A percentile compares a stretch with the other conserved stretches of the same genome.
These are phyloP conservation scores for Noctua janthina DNA, from an alignment of 2,888 invertebrate genomes.

Conservation along the genomic window DNA sequence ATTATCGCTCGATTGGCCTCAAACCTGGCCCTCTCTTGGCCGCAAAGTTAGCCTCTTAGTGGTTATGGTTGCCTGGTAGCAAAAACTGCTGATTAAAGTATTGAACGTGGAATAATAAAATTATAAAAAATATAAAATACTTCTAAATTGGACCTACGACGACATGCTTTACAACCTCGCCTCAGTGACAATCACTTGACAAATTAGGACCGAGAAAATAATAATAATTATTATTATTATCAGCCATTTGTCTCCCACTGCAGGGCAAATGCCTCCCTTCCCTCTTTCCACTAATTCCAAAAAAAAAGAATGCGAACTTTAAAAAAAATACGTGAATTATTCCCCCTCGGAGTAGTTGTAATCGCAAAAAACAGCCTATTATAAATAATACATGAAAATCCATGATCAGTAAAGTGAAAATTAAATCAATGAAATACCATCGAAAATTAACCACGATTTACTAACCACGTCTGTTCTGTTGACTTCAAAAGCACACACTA, in stretches of 20 bases:
- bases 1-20: neutral
- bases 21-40: neutral
- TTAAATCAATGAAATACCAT: neutral
- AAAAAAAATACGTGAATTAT: neutral
- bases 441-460: neutral
- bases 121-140: neutral
- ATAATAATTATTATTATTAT: no score
- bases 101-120: neutral
- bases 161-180: neutral
- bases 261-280: no score
- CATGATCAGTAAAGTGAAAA: neutral
- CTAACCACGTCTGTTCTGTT: neutral
- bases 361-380: neutral
- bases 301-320: no score
- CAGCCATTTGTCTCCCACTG: no score
- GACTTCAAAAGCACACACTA: constrained; percentile 21
- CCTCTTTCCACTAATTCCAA: no score
- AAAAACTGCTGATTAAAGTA: neutral
- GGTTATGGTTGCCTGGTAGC: neutral
- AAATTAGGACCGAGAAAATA: neutral
- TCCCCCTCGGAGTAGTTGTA: neutral
- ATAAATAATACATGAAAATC: neutral
- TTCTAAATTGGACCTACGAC: neutral
- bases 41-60: neutral
- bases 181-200: neutral